phyloP scores from a whole-genome alignment of 2,113 vertebrate species.

The Alethe diademata region DNA sequence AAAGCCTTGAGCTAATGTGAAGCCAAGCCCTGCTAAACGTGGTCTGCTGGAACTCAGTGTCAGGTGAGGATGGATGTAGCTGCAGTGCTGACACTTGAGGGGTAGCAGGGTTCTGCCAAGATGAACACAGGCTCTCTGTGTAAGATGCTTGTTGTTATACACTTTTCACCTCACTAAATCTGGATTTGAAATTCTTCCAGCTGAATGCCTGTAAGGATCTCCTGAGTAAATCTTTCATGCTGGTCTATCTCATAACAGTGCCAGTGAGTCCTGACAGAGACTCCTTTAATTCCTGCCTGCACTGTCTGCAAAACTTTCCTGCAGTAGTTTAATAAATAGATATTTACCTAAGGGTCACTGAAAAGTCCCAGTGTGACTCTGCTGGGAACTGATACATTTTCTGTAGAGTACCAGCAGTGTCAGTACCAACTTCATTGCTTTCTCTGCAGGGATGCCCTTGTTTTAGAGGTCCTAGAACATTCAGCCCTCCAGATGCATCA shows the following conservation, averaged over 20 bases:
- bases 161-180: not conserved
- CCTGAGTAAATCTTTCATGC: not conserved
- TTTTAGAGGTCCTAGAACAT: not conserved
- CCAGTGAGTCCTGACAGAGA: not conserved
- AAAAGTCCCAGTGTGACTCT: not conserved
- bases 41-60: not conserved
- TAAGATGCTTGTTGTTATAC: not conserved
- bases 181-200: not conserved
- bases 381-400: not conserved
- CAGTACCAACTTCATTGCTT: not conserved
- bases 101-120: fast-evolving
- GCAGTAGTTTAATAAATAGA: not conserved
- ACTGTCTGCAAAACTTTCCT: not conserved
- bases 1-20: not conserved
- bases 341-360: not conserved
- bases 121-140: not conserved
- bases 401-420: not conserved
- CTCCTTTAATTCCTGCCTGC: not conserved
- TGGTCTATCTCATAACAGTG: not conserved
- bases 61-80: not conserved
- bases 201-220: not conserved
- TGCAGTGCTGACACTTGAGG: not conserved
- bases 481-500: not conserved
- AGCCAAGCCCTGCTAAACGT: not conserved
- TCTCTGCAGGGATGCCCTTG: not conserved